Base-by-base conservation (phyloP, 2,888 invertebrate species). In the Molanna angustata region DNA sequence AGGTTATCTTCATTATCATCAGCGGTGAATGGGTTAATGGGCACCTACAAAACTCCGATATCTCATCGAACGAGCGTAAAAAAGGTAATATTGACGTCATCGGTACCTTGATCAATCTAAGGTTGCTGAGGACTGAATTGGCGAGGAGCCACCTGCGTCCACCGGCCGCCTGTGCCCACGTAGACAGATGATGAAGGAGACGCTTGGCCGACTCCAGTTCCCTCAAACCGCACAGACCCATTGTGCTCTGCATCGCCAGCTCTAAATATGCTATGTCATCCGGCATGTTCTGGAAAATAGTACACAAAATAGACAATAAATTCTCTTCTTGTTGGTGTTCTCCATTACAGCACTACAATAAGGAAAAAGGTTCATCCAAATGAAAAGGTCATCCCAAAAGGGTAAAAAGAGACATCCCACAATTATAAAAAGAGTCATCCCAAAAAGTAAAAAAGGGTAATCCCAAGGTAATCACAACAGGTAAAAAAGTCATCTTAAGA, bases 41-140 rank as follows among this genome's bases (percentile, higher is more conserved):
- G n/a, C n/a, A n/a, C n/a, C n/a, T n/a, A n/a, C n/a, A n/a, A n/a
- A n/a, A n/a, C n/a, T n/a, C n/a, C n/a, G n/a, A n/a, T n/a, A n/a
- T n/a, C n/a, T n/a, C n/a, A n/a, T n/a, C n/a, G n/a, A n/a, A n/a
- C n/a, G n/a, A n/a, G n/a, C n/a, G n/a, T n/a, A n/a, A n/a, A 7
- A 7, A 27, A 27, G 11, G 27, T 7, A 27, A 27, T 27, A 27
- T 7, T 27, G 27, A 11, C 11, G 27, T 6, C 11, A 11, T n/a
- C 13, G 13, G 16, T 68, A 88, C 89, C 79, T 90, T 90, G 33
- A 90, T 80, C 2, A 90, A 71, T 1, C 83, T 85, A 11, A 89
- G 68, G 44, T 83, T 80, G 0, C 84, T 75, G 16, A 90, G 71
- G 61, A 89, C 66, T 3, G 75, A 68, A 65, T 90, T 88, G 22